Evolutionary conservation across 2,113 vertebrate species (phyloP).

Genomic region (Trinectes maculatus): DNA sequence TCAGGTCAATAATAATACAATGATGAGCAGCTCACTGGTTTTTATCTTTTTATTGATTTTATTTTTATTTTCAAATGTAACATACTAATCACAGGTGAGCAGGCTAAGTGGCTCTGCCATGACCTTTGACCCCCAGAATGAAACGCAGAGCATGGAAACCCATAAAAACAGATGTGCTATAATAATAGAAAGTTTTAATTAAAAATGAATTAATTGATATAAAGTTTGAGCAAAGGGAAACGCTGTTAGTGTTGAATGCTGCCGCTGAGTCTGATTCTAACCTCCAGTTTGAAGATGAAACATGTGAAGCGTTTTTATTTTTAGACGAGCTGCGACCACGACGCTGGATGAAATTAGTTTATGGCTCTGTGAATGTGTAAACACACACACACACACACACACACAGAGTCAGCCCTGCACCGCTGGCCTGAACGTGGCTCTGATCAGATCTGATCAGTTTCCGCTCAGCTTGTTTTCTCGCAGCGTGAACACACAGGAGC

Average conservation of each 20-base stretch:
- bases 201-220: not conserved
- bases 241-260: not conserved
- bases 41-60: slow-evolving; percentile 2
- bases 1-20: too few relatives aligned
- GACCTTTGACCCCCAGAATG: slow-evolving; percentile 35
- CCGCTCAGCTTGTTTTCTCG: slow-evolving; percentile 68
- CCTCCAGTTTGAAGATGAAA: slow-evolving; percentile 43
- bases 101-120: not conserved
- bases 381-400: slow-evolving; percentile 14
- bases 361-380: slow-evolving; percentile 56
- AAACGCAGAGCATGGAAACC: not conserved
- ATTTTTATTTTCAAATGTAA: slow-evolving; percentile 54
- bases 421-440: slow-evolving; percentile 63
- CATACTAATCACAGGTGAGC: slow-evolving; percentile 26
- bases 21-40: slow-evolving; percentile 26
- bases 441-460: slow-evolving; percentile 74
- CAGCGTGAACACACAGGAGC: slow-evolving; percentile 65
- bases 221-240: not conserved
- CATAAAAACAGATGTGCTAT: not conserved
- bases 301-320: slow-evolving; percentile 57
- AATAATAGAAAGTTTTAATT: too few relatives aligned
- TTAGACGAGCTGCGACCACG: slow-evolving; percentile 55
- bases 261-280: slow-evolving; percentile 18
- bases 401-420: slow-evolving; percentile 31
- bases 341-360: slow-evolving; percentile 64